These are phyloP conservation scores for Diprion similis DNA, from an alignment of 1,140 invertebrate genomes.

Conservation along the genomic window DNA sequence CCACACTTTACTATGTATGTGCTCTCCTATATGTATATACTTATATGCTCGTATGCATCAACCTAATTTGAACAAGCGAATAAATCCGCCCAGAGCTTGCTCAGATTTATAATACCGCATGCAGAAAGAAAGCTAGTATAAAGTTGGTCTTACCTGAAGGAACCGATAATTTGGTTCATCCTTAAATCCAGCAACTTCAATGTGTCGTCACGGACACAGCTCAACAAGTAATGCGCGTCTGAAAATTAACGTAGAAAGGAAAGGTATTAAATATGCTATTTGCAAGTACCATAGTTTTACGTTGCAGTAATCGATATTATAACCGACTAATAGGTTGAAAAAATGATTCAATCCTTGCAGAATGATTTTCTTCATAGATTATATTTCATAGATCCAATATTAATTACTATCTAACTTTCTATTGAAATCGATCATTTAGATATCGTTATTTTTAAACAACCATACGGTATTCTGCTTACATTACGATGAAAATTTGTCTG, in stretches of 20 bases:
- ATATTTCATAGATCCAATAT: too few species aligned
- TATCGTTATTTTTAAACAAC: too few species aligned
- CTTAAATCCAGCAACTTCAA: conserved; percentile 92
- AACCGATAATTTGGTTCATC: conserved; percentile 89
- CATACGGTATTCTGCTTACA: too few species aligned
- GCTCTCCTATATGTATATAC: neutral
- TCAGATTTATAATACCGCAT: neutral
- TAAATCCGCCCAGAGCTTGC: neutral
- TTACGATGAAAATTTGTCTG: too few species aligned
- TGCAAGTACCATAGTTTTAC: neutral
- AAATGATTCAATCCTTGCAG: too few species aligned
- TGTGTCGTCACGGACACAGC: conserved; percentile 93
- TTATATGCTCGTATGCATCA: neutral
- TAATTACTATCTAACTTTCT: too few species aligned
- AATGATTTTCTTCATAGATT: too few species aligned
- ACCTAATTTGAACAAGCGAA: too few species aligned
- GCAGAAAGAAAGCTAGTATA: neutral
- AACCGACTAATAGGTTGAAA: too few species aligned
- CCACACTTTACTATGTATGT: neutral
- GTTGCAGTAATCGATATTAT: too few species aligned
- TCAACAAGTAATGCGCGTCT: conserved; percentile 90
- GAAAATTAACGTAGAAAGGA: conserved; percentile 52
- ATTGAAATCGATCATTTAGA: too few species aligned
- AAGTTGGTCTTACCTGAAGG: conserved; percentile 78
- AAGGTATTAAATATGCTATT: conserved; percentile 9